Conservation (phyloP, 2,113 vertebrate species). For the Grammomys dolichurus region DNA sequence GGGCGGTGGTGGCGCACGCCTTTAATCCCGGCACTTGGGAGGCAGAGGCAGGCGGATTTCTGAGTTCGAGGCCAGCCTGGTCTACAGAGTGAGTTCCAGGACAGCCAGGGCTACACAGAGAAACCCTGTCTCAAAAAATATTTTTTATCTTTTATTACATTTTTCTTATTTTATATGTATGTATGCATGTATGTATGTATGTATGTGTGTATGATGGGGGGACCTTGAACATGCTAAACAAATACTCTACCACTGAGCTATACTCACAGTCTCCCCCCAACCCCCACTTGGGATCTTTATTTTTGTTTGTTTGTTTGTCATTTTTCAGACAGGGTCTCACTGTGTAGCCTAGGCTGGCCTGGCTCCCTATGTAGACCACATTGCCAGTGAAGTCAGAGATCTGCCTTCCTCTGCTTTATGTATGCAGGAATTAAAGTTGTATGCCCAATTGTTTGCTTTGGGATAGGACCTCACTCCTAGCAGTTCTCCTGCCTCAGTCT, state of each 20-base stretch:
- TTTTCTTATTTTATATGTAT: background rate
- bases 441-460: background rate
- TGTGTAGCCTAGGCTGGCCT: background rate
- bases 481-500: background rate
- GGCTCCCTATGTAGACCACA: background rate
- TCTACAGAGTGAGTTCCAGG: no score
- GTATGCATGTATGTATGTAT: background rate
- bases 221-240: background rate
- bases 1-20: no score
- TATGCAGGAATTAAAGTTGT: background rate
- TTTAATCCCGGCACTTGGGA: no score
- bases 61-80: no score
- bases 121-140: no score
- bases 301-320: background rate
- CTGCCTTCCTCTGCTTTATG: background rate
- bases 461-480: background rate
- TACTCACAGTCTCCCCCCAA: background rate
- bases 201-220: background rate
- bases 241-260: background rate
- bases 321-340: background rate
- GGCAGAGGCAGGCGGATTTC: no score
- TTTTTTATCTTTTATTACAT: background rate
- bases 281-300: background rate
- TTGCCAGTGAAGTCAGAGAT: background rate
- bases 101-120: no score